Percentiles rank a stretch among this genome's conserved stretches.
phyloP scores from a whole-genome alignment of 2,888 invertebrate genomes.

The Meteorus colon region DNA sequence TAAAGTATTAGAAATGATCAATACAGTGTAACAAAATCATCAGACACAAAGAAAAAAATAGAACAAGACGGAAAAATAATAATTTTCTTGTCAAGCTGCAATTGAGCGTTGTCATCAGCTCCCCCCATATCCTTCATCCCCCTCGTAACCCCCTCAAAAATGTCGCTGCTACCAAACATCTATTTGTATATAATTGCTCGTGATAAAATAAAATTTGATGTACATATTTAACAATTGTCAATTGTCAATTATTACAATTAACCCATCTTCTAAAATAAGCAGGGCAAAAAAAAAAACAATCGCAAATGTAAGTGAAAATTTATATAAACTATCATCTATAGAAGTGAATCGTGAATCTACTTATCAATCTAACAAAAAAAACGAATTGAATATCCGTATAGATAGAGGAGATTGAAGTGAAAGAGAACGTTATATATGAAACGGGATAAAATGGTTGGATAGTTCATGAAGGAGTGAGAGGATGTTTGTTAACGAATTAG shows the following conservation, averaged over 20 bases:
- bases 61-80: background rate
- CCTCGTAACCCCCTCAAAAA: constrained; percentile 22
- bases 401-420: constrained; percentile 23
- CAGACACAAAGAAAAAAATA: constrained; percentile 26
- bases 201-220: constrained; percentile 72
- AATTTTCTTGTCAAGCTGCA: background rate
- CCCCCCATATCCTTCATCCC: background rate
- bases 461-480: constrained; percentile 30
- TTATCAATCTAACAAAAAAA: constrained; percentile 19
- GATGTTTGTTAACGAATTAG: constrained; percentile 71
- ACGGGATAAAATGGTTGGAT: background rate
- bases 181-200: constrained; percentile 72
- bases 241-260: constrained; percentile 18
- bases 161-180: constrained; percentile 59
- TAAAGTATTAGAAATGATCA: background rate
- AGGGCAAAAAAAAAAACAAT: background rate
- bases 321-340: constrained; percentile 15
- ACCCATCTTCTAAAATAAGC: background rate
- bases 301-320: constrained; percentile 32
- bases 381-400: constrained; percentile 30
- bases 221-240: constrained; percentile 65
- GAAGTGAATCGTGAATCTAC: constrained; percentile 34
- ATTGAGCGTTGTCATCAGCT: background rate
- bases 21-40: background rate
- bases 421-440: constrained; percentile 58